Percentiles rank a stretch among this genome's conserved stretches.
These are phyloP conservation scores for Pammene fasciana DNA, from an alignment of 2,888 invertebrate species.

Conservation along the genomic window DNA sequence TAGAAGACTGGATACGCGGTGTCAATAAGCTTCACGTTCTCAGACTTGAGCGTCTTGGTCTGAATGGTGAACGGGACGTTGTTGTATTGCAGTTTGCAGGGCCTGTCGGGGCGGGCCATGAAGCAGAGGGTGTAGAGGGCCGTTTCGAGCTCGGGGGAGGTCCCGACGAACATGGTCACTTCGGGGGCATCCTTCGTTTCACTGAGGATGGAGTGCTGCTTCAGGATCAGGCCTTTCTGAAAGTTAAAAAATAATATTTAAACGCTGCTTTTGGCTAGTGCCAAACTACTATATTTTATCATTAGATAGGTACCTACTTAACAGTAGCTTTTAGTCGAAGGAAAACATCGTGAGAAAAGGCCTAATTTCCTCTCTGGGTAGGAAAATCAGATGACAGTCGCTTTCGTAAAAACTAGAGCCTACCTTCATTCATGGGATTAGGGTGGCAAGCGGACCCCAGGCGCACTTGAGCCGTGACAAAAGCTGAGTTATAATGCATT, in stretches of 20 bases:
- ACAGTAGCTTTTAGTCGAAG: too few species aligned
- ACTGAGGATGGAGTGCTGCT: slow-evolving; percentile 88
- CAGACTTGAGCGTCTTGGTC: slow-evolving; percentile 70
- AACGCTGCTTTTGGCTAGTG: too few species aligned
- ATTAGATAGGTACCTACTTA: too few species aligned
- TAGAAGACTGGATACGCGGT: slow-evolving; percentile 70
- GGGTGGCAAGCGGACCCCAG: too few species aligned
- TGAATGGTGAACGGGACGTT: slow-evolving; percentile 73
- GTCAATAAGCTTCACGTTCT: slow-evolving; percentile 71
- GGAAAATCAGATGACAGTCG: too few species aligned
- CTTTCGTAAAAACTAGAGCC: too few species aligned
- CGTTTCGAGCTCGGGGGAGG: slow-evolving; percentile 95
- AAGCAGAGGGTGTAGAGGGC: slow-evolving; percentile 95
- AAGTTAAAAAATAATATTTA: slow-evolving; percentile 50
- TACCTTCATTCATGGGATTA: too few species aligned
- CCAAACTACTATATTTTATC: too few species aligned
- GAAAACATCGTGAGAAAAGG: too few species aligned
- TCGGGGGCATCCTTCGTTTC: slow-evolving; percentile 89
- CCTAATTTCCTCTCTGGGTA: too few species aligned
- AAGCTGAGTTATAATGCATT: too few species aligned
- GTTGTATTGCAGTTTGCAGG: slow-evolving; percentile 86
- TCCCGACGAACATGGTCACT: slow-evolving; percentile 91
- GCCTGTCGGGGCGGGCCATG: slow-evolving; percentile 88
- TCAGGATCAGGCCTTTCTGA: slow-evolving; percentile 91
- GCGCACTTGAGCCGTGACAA: too few species aligned